Base-by-base conservation (phyloP, 2,797 vertebrate species). In the Rhinoraja longicauda region DNA sequence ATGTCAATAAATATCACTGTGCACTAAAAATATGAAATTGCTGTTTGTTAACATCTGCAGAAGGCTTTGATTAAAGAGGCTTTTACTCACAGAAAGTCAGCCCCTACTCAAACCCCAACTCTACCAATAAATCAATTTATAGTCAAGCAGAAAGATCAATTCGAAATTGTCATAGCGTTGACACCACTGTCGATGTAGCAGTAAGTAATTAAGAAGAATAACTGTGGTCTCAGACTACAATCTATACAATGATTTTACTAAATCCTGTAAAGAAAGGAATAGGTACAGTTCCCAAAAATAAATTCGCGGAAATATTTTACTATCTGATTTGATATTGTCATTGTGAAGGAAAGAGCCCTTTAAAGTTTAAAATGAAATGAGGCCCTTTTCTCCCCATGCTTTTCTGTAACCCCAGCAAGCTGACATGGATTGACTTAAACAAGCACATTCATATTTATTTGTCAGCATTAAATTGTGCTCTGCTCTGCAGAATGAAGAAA, bases 361-460 rank as follows among this genome's bases (percentile, higher is more conserved):
- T 13, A 36, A 90, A 45, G 36, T 90, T 64, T 90, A n/a, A 72
- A 21, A 21, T 67, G 59, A 4, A 64, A 8, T 92, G 90, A 91
- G 90, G 67, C 24, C 70, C 24, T 36, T 92, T 79, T 24, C 26
- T 4, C n/a, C 26, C 39, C 13, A 39, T 53, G 19, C 21, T 92
- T 21, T 75, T 24, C 12, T 75, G 70, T 53, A 75, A 92, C 45
- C 70, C 39, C 70, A 92, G 70, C 70, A 53, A 75, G 36, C 21
- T 45, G 36, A 75, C 24, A 75, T 75, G 64, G 72, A 92, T 73
- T 75, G 26, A 92, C 36, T 92, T 92, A 26, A 91, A 57, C 32
- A 75, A 57, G 67, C 39, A 92, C 10, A 75, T 92, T 92, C 29
- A n/a, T 92, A 92, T 75, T 73, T 88, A 67, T 88, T 88, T 67